Evolutionary conservation across 2,113 vertebrate genomes (phyloP).

Genomic region (Pteropus alecto): DNA sequence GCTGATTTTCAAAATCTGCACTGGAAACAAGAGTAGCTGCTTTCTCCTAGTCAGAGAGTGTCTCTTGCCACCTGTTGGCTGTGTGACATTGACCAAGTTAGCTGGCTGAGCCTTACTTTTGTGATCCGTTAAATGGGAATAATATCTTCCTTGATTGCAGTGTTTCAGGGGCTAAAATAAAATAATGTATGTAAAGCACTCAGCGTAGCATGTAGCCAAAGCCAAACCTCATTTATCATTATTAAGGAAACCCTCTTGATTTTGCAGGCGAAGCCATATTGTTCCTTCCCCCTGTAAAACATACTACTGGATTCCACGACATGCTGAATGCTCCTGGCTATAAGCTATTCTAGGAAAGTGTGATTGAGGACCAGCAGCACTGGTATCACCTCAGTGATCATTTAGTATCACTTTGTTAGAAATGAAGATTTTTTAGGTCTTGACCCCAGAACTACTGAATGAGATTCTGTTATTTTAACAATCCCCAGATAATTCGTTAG

Average conservation of each 20-base stretch:
- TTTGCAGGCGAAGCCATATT: background rate
- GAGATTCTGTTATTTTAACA: background rate
- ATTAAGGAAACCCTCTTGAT: background rate
- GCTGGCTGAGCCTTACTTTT: background rate
- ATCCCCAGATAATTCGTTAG: background rate
- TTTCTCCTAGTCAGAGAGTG: background rate
- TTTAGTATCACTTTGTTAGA: background rate
- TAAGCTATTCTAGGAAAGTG: background rate
- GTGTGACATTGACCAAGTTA: background rate
- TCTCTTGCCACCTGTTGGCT: background rate
- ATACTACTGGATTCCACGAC: too few species aligned
- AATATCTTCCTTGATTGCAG: background rate
- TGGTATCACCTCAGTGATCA: background rate
- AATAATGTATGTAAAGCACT: background rate
- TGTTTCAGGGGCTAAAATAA: background rate
- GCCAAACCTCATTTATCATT: background rate
- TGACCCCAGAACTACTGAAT: background rate
- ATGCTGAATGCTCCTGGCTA: background rate
- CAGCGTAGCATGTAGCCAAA: background rate
- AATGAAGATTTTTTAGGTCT: background rate
- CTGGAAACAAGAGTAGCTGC: background rate
- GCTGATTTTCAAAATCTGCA: background rate
- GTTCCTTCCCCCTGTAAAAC: background rate
- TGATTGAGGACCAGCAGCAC: background rate
- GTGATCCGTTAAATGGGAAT: background rate